Percentiles rank a stretch among this genome's conserved stretches.
These are phyloP conservation scores for Crossaster papposus DNA, from an alignment of 53 echinoderm and acorn worm species.

Conservation along the genomic window DNA sequence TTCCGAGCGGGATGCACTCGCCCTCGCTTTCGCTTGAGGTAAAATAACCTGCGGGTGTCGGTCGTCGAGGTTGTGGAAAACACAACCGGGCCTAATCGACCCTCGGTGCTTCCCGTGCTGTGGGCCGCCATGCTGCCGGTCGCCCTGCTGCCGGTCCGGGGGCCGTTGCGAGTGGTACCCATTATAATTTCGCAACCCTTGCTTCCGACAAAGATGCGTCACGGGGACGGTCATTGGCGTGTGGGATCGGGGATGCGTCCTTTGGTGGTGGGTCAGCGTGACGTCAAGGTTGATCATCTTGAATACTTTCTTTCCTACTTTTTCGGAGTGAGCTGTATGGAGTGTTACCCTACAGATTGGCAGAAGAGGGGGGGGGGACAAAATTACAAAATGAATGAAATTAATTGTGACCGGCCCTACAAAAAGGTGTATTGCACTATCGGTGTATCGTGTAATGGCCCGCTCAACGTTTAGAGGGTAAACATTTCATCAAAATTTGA, in stretches of 20 bases:
- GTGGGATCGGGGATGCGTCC: conserved; percentile 4
- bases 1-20: conserved; percentile 10
- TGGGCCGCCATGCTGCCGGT: too few relatives aligned
- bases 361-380: not conserved
- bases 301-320: not conserved
- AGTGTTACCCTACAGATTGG: not conserved
- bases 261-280: not conserved
- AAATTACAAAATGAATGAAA: not conserved
- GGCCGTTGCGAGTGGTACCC: conserved; percentile 43
- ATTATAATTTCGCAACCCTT: conserved; percentile 15
- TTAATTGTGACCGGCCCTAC: too few relatives aligned
- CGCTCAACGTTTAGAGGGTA: too few relatives aligned
- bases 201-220: conserved; percentile 28
- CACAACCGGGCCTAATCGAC: not conserved
- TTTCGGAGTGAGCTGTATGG: not conserved
- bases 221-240: conserved; percentile 9
- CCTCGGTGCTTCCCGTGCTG: not conserved
- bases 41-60: too few relatives aligned
- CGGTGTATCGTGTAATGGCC: too few relatives aligned
- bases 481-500: too few relatives aligned
- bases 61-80: not conserved
- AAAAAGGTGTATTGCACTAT: too few relatives aligned
- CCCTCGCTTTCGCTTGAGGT: not conserved
- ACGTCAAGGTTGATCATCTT: conserved; percentile 26
- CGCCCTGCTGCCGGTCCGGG: conserved; percentile 37